Conservation (phyloP, 2,888 invertebrate genomes). For the Megamerina dolium region DNA sequence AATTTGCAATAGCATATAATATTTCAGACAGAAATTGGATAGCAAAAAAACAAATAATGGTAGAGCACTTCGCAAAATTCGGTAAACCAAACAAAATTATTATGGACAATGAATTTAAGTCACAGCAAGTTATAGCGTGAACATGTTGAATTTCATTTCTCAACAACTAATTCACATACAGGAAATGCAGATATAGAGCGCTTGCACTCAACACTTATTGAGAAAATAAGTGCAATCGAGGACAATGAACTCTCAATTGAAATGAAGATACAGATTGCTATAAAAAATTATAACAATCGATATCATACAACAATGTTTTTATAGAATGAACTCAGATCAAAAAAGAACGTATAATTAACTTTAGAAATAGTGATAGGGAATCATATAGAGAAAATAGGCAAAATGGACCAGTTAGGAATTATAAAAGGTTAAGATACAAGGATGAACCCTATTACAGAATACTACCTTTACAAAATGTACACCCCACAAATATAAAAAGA, state of each 20-base stretch:
- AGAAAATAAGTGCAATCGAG: slow-evolving; percentile 14
- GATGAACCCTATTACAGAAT: slow-evolving; percentile 12
- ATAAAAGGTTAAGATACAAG: slow-evolving; percentile 12
- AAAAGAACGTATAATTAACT: background rate
- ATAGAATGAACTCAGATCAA: background rate
- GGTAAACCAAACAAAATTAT: slow-evolving; percentile 14
- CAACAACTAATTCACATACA: slow-evolving; percentile 13
- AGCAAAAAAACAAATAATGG: slow-evolving; percentile 3
- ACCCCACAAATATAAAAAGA: slow-evolving; percentile 16
- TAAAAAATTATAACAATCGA: slow-evolving; percentile 13
- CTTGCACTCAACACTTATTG: slow-evolving; percentile 14
- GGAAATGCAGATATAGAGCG: slow-evolving; percentile 8
- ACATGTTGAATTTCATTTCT: slow-evolving; percentile 9
- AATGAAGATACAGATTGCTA: slow-evolving; percentile 11
- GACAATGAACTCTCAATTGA: slow-evolving; percentile 9
- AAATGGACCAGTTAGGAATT: slow-evolving; percentile 10
- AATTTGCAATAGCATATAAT: slow-evolving; percentile 7
- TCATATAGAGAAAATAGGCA: slow-evolving; percentile 4
- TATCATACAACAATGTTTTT: slow-evolving; percentile 9
- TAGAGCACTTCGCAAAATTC: slow-evolving; percentile 15
- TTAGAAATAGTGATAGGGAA: slow-evolving; percentile 1
- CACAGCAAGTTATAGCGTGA: slow-evolving; percentile 8
- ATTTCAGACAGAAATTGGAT: slow-evolving; percentile 8
- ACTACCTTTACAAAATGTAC: slow-evolving; percentile 11
- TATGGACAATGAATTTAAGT: slow-evolving; percentile 14